Conservation (phyloP, 35 echinoderm and acorn worm genomes). For the Ophioderma brevispina region DNA sequence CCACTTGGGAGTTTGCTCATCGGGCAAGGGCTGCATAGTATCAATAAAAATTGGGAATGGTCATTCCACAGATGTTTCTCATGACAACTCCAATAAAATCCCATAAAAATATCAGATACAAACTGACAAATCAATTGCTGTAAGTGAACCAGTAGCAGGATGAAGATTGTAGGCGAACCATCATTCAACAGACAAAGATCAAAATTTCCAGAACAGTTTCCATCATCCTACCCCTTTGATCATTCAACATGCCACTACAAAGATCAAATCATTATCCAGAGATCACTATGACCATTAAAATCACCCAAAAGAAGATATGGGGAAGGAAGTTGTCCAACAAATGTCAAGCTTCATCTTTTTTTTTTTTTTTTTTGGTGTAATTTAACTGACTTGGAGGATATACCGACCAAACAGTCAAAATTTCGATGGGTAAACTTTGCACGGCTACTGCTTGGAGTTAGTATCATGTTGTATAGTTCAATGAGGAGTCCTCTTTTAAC, state of each 20-base stretch:
- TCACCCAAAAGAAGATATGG: constrained; percentile 20
- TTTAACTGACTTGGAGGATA: too few species aligned
- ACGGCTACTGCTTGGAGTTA: constrained; percentile 16
- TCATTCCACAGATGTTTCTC: not conserved
- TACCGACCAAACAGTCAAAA: constrained; percentile 1
- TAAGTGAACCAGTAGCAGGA: too few species aligned
- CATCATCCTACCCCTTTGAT: too few species aligned
- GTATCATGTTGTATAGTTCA: not conserved
- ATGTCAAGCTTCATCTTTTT: not conserved
- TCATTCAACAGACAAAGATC: constrained; percentile 35
- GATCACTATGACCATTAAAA: constrained; percentile 22
- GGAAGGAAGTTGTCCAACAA: constrained; percentile 10
- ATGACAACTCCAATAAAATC: not conserved
- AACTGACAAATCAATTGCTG: constrained; percentile 8
- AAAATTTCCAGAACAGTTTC: not conserved
- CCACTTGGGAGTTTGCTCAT: not conserved
- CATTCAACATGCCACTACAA: not conserved
- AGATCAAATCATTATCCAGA: not conserved
- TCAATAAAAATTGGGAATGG: not conserved
- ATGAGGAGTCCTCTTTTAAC: not conserved
- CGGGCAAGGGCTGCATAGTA: not conserved
- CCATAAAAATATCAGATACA: not conserved
- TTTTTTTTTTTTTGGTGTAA: not conserved
- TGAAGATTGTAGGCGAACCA: too few species aligned
- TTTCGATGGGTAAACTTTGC: not conserved